A percentile compares a stretch with the other conserved stretches of the same genome.
Conservation (phyloP, 2,797 vertebrate genomes). For the Acanthurus leucopareius region DNA sequence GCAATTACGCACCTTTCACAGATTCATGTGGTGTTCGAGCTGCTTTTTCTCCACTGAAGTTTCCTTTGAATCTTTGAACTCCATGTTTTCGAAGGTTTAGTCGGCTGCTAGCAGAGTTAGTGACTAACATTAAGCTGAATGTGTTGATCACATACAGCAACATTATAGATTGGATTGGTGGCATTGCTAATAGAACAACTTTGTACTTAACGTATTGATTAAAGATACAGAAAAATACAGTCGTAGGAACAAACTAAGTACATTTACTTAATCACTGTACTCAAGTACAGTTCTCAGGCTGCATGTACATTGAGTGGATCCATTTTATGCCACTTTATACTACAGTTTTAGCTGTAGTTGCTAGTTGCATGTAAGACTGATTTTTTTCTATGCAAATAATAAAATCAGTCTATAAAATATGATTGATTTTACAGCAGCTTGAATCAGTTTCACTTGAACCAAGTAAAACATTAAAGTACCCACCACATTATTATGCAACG, state of each 20-base stretch:
- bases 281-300: background rate
- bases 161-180: background rate
- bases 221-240: background rate
- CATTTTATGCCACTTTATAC: background rate
- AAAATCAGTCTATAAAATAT: background rate
- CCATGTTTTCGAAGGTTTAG: slow-evolving; percentile 4
- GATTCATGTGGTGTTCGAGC: background rate
- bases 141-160: background rate
- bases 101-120: background rate
- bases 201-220: background rate
- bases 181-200: background rate
- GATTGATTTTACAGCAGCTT: background rate
- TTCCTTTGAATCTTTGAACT: slow-evolving; percentile 42
- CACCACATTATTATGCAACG: background rate
- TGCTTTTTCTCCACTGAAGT: slow-evolving; percentile 12
- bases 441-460: background rate
- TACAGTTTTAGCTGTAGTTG: background rate
- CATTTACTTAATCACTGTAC: background rate
- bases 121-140: background rate
- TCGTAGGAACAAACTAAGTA: background rate
- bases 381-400: background rate
- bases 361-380: background rate
- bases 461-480: background rate
- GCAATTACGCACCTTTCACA: slow-evolving; percentile 13
- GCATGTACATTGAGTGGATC: background rate